These are phyloP conservation scores for Procambarus clarkii DNA, from an alignment of 1,140 invertebrate species.

Conservation along the genomic window DNA sequence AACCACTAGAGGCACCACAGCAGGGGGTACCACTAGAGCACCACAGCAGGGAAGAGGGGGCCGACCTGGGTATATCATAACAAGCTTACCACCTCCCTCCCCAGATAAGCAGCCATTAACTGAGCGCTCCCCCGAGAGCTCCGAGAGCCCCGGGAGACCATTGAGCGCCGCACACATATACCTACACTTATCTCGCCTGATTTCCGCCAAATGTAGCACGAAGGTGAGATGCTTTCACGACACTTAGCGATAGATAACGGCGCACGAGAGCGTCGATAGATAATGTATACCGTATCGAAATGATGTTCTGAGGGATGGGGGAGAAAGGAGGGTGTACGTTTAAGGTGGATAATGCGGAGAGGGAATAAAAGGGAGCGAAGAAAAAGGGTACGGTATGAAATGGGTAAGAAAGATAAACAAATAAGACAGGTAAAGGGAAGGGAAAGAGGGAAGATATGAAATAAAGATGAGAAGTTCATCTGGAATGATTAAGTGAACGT, in stretches of 20 bases:
- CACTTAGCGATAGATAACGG: background rate
- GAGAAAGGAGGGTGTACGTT: background rate
- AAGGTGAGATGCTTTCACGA: background rate
- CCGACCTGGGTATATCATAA: no score
- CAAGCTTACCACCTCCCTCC: no score
- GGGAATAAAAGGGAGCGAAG: background rate
- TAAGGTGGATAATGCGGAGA: background rate
- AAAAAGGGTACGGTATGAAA: background rate
- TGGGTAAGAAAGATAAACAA: no score
- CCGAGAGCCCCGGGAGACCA: conserved; percentile 2
- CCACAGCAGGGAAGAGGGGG: no score
- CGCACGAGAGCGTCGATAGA: background rate
- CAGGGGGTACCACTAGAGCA: no score
- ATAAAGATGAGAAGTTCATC: no score
- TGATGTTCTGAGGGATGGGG: background rate
- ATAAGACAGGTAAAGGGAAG: background rate
- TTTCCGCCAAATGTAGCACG: conserved; percentile 20
- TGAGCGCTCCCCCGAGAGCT: background rate
- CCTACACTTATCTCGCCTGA: conserved; percentile 21
- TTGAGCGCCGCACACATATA: background rate
- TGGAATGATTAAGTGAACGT: background rate
- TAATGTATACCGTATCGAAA: background rate
- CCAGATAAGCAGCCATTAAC: conserved; percentile 29
- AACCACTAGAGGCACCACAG: no score
- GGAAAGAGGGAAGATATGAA: background rate